These are phyloP conservation scores for Mnemiopsis leidyi DNA, from an alignment of 37 sponge, comb jelly and placozoan species.

Conservation along the genomic window DNA sequence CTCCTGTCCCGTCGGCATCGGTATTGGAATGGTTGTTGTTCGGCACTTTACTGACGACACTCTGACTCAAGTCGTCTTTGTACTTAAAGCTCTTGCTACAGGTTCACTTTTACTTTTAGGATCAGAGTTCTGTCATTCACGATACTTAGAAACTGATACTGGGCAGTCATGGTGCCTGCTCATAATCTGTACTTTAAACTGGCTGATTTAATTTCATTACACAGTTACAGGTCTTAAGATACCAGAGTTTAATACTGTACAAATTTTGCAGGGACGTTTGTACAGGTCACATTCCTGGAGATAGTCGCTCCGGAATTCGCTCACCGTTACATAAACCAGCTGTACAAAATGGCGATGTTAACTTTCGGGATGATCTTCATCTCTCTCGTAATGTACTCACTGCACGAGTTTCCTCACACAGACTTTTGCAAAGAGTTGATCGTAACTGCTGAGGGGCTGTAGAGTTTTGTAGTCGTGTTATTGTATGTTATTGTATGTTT, in stretches of 20 bases:
- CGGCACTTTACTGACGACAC: neutral
- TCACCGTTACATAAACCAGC: conserved; percentile 30
- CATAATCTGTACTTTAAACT: no score
- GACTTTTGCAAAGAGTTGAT: neutral
- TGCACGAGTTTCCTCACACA: conserved; percentile 26
- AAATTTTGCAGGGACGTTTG: conserved; percentile 49
- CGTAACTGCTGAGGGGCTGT: no score
- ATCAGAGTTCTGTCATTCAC: no score
- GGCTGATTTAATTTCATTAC: no score
- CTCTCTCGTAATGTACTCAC: conserved; percentile 12
- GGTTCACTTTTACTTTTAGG: no score
- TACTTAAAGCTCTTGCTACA: conserved; percentile 57
- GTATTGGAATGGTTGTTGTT: neutral
- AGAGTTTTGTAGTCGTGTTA: no score
- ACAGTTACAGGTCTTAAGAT: no score
- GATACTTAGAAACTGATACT: no score
- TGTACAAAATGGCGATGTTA: conserved; percentile 30
- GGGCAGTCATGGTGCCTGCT: no score
- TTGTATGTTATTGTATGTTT: no score
- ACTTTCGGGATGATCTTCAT: conserved; percentile 35
- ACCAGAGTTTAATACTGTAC: no score
- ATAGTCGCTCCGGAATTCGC: conserved; percentile 46
- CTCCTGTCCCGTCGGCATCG: conserved; percentile 26
- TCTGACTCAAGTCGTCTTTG: neutral
- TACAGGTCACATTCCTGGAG: conserved; percentile 59